Evolutionary conservation across 2,888 invertebrate genomes (phyloP).

Genomic region (Augiades crinisus): DNA sequence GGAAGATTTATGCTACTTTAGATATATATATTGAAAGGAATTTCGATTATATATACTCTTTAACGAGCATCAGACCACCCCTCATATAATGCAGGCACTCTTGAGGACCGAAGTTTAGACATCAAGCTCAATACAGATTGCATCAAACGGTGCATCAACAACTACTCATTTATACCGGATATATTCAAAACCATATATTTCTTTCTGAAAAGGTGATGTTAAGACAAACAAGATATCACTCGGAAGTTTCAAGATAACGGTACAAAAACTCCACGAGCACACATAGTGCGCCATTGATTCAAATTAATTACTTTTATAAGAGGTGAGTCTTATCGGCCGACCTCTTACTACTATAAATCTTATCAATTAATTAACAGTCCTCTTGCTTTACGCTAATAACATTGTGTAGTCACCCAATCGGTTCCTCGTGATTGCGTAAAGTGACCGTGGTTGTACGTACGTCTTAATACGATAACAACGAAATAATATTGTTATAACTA

Average conservation of each 20-base stretch:
- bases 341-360: conserved; percentile 45
- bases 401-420: conserved; percentile 10
- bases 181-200: too few species aligned
- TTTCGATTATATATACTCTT: too few species aligned
- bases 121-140: too few species aligned
- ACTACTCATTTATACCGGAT: too few species aligned
- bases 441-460: conserved; percentile 5
- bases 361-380: conserved; percentile 52
- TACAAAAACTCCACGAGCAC: background rate
- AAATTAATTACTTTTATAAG: background rate
- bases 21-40: too few species aligned
- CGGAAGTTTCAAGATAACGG: conserved; percentile 4
- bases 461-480: background rate
- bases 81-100: too few species aligned
- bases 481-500: background rate
- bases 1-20: too few species aligned
- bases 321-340: conserved; percentile 29
- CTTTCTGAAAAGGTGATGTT: background rate
- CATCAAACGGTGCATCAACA: too few species aligned
- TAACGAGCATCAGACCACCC: too few species aligned
- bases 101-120: too few species aligned
- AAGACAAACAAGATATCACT: conserved; percentile 1
- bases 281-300: background rate
- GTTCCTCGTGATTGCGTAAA: conserved; percentile 22
- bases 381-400: conserved; percentile 31